Percentiles rank a stretch among this genome's conserved stretches.
These are phyloP conservation scores for Nerophis ophidion DNA, from an alignment of 2,113 vertebrate genomes.

Conservation along the genomic window DNA sequence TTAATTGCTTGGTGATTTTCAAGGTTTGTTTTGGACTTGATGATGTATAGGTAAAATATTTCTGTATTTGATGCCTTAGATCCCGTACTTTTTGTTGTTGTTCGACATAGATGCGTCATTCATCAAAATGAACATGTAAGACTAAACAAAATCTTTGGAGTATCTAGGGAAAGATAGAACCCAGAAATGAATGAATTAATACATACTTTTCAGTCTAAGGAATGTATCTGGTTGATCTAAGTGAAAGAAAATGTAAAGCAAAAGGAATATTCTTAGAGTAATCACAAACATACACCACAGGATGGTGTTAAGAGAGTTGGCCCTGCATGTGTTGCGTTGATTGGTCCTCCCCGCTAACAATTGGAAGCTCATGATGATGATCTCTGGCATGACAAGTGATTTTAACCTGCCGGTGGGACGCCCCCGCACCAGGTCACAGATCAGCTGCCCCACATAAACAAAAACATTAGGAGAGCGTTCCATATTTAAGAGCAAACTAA, in stretches of 20 bases:
- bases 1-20: too few species aligned
- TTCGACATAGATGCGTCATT: too few species aligned
- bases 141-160: too few species aligned
- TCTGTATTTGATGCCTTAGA: too few species aligned
- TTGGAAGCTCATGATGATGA: conserved; percentile 77
- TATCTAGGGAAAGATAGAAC: too few species aligned
- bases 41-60: too few species aligned
- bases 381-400: conserved; percentile 77
- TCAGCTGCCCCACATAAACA: conserved; percentile 72
- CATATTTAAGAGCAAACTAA: conserved; percentile 76
- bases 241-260: conserved; percentile 23
- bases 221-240: too few species aligned
- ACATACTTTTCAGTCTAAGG: too few species aligned
- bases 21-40: too few species aligned
- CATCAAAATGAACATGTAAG: too few species aligned
- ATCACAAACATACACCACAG: conserved; percentile 41
- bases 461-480: conserved; percentile 73
- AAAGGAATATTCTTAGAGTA: conserved; percentile 12
- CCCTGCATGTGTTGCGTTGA: conserved; percentile 54
- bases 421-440: conserved; percentile 69
- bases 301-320: conserved; percentile 54
- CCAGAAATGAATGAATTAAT: too few species aligned
- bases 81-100: too few species aligned
- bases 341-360: conserved; percentile 72
- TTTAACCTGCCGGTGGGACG: conserved; percentile 74